A percentile compares a stretch with the other conserved stretches of the same genome.
These are phyloP conservation scores for Stercorarius parasiticus DNA, from an alignment of 2,113 vertebrate genomes.

Conservation along the genomic window DNA sequence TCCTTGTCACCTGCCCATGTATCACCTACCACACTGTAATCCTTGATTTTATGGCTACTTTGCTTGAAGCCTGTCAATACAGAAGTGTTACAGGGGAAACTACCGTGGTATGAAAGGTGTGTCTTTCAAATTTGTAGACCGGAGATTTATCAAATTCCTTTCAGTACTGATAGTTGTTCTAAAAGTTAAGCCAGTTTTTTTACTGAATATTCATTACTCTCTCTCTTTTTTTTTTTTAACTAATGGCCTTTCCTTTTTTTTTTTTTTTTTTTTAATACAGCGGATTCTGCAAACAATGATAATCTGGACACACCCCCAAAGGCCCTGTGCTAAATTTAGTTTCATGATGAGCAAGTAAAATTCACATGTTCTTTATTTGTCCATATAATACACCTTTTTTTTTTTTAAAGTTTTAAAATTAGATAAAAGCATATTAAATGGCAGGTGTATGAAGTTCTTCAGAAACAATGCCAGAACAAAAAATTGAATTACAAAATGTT, in stretches of 20 bases:
- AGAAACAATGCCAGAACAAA: slow-evolving; percentile 81
- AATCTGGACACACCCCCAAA: background rate
- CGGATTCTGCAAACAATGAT: background rate
- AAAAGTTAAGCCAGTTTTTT: background rate
- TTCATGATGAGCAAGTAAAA: slow-evolving; percentile 74
- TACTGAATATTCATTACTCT: background rate
- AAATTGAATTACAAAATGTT: slow-evolving; percentile 81
- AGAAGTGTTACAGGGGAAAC: background rate
- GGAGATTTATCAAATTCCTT: background rate
- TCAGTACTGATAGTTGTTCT: background rate
- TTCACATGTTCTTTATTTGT: slow-evolving; percentile 82
- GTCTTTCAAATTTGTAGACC: rapidly evolving
- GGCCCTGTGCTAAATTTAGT: slow-evolving; percentile 40
- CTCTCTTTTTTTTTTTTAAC: background rate
- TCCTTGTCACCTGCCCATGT: background rate
- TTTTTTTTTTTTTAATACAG: background rate
- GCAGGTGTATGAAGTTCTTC: slow-evolving; percentile 77
- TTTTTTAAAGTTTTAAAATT: slow-evolving; percentile 70
- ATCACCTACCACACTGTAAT: background rate
- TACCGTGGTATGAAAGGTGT: background rate
- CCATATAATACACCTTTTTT: slow-evolving; percentile 78
- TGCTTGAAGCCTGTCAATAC: background rate
- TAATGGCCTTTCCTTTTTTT: background rate
- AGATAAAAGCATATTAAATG: slow-evolving; percentile 82
- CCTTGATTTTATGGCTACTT: background rate